phyloP scores from a whole-genome alignment of 1,140 invertebrate species.

The Tetramorium parvispinum region DNA sequence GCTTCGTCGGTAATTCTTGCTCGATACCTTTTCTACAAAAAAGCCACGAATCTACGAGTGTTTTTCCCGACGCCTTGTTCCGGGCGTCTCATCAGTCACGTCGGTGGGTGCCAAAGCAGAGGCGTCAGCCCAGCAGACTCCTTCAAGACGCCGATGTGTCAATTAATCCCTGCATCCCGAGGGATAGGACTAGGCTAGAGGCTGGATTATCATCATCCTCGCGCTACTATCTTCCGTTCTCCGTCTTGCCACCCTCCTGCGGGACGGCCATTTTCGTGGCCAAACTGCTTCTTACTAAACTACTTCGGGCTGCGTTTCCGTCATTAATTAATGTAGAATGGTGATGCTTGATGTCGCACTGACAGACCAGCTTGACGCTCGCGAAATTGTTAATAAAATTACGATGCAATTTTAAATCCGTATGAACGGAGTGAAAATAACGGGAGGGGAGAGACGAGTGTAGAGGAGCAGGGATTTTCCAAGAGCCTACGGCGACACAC shows the following conservation, averaged over 20 bases:
- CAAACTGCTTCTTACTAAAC: conserved; percentile 48
- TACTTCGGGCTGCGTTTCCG: conserved; percentile 9
- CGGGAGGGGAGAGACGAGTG: not conserved
- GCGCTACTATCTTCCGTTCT: conserved; percentile 50
- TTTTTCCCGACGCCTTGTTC: conserved; percentile 76
- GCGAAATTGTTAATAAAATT: conserved; percentile 17
- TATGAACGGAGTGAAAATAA: conserved; percentile 18
- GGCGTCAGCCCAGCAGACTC: conserved; percentile 67
- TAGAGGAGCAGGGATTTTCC: conserved; percentile 2
- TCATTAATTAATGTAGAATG: conserved; percentile 65
- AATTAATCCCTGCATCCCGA: conserved; percentile 79
- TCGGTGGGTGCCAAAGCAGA: conserved; percentile 68
- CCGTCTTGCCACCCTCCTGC: conserved; percentile 45
- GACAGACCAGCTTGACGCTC: conserved; percentile 11
- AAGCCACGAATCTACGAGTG: conserved; percentile 73
- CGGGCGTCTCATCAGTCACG: conserved; percentile 80
- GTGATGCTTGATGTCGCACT: conserved; percentile 18
- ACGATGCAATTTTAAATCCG: not conserved
- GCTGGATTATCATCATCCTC: conserved; percentile 73
- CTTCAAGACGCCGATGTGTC: conserved; percentile 79
- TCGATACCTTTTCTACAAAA: conserved; percentile 64
- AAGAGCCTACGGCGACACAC: conserved; percentile 49
- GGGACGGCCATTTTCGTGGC: conserved; percentile 44
- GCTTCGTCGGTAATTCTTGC: conserved; percentile 75
- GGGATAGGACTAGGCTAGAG: conserved; percentile 75